These are phyloP conservation scores for Oncorhynchus keta DNA, from an alignment of 2,113 vertebrate genomes.

Conservation along the genomic window DNA sequence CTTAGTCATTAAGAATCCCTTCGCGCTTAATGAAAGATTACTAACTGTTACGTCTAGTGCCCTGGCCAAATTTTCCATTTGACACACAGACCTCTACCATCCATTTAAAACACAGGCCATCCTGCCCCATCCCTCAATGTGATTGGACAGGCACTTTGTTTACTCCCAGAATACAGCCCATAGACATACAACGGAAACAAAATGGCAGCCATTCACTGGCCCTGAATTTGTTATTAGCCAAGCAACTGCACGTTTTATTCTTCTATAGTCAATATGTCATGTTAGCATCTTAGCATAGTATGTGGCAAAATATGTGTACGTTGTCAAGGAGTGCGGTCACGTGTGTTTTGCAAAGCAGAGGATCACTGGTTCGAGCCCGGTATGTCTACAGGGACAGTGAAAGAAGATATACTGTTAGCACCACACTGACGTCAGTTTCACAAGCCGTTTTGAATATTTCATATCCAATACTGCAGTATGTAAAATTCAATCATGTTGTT, in stretches of 20 bases:
- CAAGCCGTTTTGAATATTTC: background rate
- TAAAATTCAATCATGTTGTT: background rate
- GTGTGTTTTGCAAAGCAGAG: too few species aligned
- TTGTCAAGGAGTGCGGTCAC: too few species aligned
- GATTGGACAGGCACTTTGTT: background rate
- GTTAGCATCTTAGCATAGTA: background rate
- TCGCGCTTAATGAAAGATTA: constrained; percentile 12
- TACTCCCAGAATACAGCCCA: background rate
- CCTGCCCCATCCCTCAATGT: background rate
- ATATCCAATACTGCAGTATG: background rate
- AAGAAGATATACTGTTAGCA: too few species aligned
- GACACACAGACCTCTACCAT: too few species aligned
- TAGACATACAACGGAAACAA: background rate
- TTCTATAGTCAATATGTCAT: background rate
- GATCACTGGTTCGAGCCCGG: too few species aligned
- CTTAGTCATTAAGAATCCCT: constrained; percentile 12
- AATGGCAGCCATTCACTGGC: background rate
- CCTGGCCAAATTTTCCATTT: background rate
- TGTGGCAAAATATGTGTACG: too few species aligned
- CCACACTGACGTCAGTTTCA: too few species aligned
- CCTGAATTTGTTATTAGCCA: too few species aligned
- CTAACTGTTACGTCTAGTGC: background rate
- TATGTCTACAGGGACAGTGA: too few species aligned
- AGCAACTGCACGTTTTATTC: background rate
- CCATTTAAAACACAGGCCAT: background rate